Base-by-base conservation (phyloP, 2,113 vertebrate species). In the Clinocottus analis region DNA sequence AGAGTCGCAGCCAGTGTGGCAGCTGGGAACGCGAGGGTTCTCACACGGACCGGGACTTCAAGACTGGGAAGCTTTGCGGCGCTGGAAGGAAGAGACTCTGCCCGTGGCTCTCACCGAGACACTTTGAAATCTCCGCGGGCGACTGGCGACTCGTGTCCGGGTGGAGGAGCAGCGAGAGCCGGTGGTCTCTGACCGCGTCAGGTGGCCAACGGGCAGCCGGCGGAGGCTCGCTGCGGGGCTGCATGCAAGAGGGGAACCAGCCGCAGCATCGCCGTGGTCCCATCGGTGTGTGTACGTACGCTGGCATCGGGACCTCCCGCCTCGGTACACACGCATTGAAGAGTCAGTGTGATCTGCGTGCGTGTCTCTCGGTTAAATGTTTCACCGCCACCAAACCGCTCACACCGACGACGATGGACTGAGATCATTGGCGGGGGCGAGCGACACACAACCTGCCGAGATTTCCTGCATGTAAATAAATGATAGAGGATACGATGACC, bases 401-500 rank as follows among this genome's bases (percentile, higher is more conserved):
- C 56, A 60, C 29, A 1, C 63, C 47, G n/a, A 69, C 75, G 70
- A 80, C 68, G 65, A 94, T 94, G 92, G 87, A 93, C 62, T 94
- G 87, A 94, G 75, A 85, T 60, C 85, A 60, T 73, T 82, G 75
- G 77, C 84, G 72, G 64, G 55, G 56, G 69, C 70, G 77, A 86
- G 53, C 80, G 77, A 83, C 83, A 56, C 71, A 74, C 71, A 85
- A 90, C 89, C 89, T 90, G 90, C 90, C 77, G 86, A 82, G 82
- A 87, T 85, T 85, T 74, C 84, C 79, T 89, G 87, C 82, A 41
- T 76, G 93, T 93, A 85, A 84, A 82, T 95, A 94, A 96, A 99
- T 99, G 98, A 97, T 98, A 98, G 97, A 98, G 95, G 98, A 98
- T 96, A 98, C 97, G 61, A 98, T 99, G 98, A 99, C 97, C 96